Evolutionary conservation across 2,797 vertebrate genomes (phyloP).

Genomic region (Falco naumanni): DNA sequence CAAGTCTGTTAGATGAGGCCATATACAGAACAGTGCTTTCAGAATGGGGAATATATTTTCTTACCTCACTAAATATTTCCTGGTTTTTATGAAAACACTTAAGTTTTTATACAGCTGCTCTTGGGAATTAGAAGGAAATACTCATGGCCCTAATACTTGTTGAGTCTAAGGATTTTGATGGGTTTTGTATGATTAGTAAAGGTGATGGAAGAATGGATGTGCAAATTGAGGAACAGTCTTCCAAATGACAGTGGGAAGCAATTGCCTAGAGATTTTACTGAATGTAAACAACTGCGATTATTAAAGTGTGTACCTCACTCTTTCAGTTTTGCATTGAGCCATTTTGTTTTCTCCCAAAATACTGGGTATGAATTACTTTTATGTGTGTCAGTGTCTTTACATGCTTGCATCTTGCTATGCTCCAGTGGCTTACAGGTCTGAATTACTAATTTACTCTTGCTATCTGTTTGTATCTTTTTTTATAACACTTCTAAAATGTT

Average conservation of each 20-base stretch:
- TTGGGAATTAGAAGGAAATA: neutral
- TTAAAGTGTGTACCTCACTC: neutral
- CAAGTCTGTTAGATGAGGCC: neutral
- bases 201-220: neutral
- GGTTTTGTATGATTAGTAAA: neutral
- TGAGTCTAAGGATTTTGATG: neutral
- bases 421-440: neutral
- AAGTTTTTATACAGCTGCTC: neutral
- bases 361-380: neutral
- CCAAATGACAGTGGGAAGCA: neutral
- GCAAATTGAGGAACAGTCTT: conserved; percentile 3
- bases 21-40: neutral
- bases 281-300: neutral
- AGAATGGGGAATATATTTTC: neutral
- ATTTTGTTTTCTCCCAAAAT: neutral
- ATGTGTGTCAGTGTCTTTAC: neutral
- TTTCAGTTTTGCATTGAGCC: neutral
- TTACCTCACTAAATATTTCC: neutral
- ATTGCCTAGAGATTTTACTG: neutral
- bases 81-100: neutral
- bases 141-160: conserved; percentile 18
- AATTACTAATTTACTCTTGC: neutral
- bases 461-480: neutral
- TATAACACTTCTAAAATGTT: neutral
- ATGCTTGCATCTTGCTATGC: neutral